Conservation (phyloP, 2,797 vertebrate species). For the Gallinago solitaria region DNA sequence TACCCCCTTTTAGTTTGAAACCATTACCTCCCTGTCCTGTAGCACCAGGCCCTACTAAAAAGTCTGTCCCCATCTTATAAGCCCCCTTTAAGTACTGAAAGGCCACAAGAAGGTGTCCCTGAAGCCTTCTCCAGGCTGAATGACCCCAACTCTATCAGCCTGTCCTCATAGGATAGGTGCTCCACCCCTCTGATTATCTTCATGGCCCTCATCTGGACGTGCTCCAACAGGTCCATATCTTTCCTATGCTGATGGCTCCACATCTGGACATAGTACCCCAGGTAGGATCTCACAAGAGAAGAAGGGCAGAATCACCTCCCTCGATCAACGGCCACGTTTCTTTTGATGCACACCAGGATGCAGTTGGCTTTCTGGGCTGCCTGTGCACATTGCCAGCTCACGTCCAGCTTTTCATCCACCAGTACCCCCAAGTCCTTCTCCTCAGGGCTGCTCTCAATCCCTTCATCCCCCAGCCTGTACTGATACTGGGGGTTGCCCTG, state of each 20-base stretch:
- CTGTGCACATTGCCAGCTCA: background rate
- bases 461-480: too few species aligned
- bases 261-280: background rate
- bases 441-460: background rate
- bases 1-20: background rate
- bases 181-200: background rate
- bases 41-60: background rate
- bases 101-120: background rate
- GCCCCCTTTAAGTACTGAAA: background rate
- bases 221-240: background rate
- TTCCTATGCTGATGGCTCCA: background rate
- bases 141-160: background rate
- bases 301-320: background rate
- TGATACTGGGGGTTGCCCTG: too few species aligned
- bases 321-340: background rate
- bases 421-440: background rate
- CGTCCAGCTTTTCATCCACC: background rate
- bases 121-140: background rate
- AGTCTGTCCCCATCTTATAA: background rate
- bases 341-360: background rate
- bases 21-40: background rate
- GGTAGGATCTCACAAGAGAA: background rate
- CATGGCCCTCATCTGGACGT: background rate
- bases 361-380: background rate
- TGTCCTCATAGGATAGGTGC: background rate